phyloP scores from a whole-genome alignment of 2,797 vertebrate species.

The Synaphobranchus kaupii region DNA sequence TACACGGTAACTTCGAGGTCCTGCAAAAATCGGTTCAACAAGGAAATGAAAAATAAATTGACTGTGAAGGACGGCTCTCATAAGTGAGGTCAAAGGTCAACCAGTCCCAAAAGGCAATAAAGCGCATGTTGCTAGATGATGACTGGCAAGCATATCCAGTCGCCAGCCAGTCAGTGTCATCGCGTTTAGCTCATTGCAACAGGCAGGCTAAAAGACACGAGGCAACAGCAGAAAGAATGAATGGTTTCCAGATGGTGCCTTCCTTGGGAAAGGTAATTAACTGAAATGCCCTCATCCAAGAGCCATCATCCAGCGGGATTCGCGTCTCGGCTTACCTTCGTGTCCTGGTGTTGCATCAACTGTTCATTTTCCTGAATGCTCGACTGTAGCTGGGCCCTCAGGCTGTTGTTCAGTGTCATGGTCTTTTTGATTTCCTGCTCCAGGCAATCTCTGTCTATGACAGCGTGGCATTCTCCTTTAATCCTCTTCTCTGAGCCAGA shows the following conservation, averaged over 20 bases:
- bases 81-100: not conserved
- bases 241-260: not conserved
- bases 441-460: slow-evolving; percentile 79
- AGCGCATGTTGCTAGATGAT: not conserved
- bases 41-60: not conserved
- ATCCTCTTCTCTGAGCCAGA: slow-evolving; percentile 62
- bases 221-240: not conserved
- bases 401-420: slow-evolving; percentile 78
- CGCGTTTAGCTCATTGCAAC: not conserved
- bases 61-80: not conserved
- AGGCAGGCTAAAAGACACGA: not conserved
- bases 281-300: not conserved
- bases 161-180: not conserved
- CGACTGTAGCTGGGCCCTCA: slow-evolving; percentile 77
- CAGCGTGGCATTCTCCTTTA: slow-evolving; percentile 71
- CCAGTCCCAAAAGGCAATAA: not conserved
- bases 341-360: not conserved
- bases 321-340: not conserved
- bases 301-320: not conserved
- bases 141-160: not conserved
- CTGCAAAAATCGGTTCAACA: not conserved
- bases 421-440: slow-evolving; percentile 81
- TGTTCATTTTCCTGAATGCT: slow-evolving; percentile 10
- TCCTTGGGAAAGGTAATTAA: not conserved
- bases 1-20: not conserved